These are phyloP conservation scores for Pseudochromis fuscus DNA, from an alignment of 2,797 vertebrate species.

Conservation along the genomic window DNA sequence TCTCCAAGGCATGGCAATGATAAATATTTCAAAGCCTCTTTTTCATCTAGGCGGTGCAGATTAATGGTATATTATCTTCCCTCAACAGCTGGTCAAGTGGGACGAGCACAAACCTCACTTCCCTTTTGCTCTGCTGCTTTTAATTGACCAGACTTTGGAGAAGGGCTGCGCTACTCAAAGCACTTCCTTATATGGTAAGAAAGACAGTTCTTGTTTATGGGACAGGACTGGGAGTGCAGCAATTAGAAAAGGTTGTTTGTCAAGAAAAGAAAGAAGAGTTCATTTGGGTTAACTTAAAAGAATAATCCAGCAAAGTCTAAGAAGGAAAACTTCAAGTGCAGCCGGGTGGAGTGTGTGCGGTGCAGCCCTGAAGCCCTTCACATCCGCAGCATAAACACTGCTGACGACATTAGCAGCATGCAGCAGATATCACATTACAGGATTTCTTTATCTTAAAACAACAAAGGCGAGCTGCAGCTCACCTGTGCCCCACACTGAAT, in stretches of 20 bases:
- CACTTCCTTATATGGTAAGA: constrained; percentile 79
- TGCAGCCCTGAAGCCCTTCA: constrained; percentile 4
- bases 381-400: constrained; percentile 31
- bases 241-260: constrained; percentile 18
- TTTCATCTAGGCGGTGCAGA: constrained; percentile 52
- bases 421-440: constrained; percentile 46
- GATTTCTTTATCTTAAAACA: constrained; percentile 33
- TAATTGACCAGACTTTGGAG: constrained; percentile 66
- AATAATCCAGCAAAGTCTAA: neutral
- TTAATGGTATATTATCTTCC: constrained; percentile 71
- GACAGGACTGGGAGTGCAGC: constrained; percentile 6
- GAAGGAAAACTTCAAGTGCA: constrained; percentile 13
- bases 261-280: constrained; percentile 20
- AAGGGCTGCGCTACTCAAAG: constrained; percentile 37
- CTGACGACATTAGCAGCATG: constrained; percentile 21
- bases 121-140: constrained; percentile 69
- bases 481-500: constrained; percentile 36
- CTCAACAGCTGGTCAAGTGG: constrained; percentile 62
- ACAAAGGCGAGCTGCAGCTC: constrained; percentile 34
- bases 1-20: constrained; percentile 45
- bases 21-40: constrained; percentile 72
- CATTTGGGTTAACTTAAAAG: neutral
- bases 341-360: neutral
- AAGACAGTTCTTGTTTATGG: constrained; percentile 57
- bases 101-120: constrained; percentile 69